Evolutionary conservation across 2,113 vertebrate species (phyloP), one percentile per base, ranked within the genome.

Genomic region (Paracanthobrama guichenoti): DNA sequence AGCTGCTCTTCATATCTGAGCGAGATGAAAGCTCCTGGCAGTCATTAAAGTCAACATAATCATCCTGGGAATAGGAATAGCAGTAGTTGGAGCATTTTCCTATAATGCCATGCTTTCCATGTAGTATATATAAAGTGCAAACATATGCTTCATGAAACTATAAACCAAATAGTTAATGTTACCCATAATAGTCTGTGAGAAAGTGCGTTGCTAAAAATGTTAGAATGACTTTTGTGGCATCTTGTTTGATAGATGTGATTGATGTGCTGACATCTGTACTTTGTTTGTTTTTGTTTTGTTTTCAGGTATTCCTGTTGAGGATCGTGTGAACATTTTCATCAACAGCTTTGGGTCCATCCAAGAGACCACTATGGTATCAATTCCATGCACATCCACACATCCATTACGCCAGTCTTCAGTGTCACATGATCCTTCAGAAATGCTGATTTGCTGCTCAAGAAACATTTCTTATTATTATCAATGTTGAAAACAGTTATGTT

Each of bases 291-390:
- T 46, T 88, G 5, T 6, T 89, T 31, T 87, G 87, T 26, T 90
- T 90, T 10, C 88, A 99, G 98, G 97, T 64, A 97, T 97, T 90
- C 98, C 98, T 77, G 97, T 99, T 1, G 98, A 99, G 89, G 98
- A 98, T 86, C 94, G 96, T 87, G 97, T 99, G 86, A 99, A 99
- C 89, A 99, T 99, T 91, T 99, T 99, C 93, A 99, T 99, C 93
- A 99, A 99, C 94, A 99, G 97, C 90, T 99, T 99, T 92, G 98
- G 98, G 62, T 99, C 98, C 55, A 99, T 99, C 92, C 98, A 99
- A 89, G 98, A 99, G 90, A 99, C 98, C 35, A 99, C 98, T 35
- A 99, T 99, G 98, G 73, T 75, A 75, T 53, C 2, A 7, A 1
- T 75, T 53, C 5, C 26, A 53, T 53, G 6, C 46, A 75, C 26